A percentile compares a stretch with the other conserved stretches of the same genome.
These are phyloP conservation scores for Phenganax stokvisi DNA, from an alignment of 92 coral and sea anemone species.

Conservation along the genomic window DNA sequence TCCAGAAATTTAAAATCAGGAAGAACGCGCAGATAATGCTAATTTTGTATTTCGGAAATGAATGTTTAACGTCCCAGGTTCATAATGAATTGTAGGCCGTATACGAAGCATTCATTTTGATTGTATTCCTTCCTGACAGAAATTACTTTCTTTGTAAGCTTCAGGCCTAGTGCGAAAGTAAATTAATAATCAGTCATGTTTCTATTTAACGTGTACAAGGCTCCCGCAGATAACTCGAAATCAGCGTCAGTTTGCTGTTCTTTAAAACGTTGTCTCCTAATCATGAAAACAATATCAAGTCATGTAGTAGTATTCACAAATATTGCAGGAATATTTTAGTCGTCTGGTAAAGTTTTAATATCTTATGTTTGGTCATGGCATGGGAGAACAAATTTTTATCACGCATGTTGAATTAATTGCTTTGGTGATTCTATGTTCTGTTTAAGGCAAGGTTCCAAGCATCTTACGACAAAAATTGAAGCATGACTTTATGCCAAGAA, in stretches of 20 bases:
- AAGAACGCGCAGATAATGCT: not conserved
- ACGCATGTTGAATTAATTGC: too few relatives aligned
- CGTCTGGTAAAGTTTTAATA: too few relatives aligned
- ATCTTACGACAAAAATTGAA: too few relatives aligned
- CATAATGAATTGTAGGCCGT: not conserved
- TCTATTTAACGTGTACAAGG: constrained; percentile 9
- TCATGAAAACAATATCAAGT: not conserved
- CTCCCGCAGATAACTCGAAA: constrained; percentile 20
- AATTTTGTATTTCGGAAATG: constrained; percentile 15
- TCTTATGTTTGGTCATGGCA: too few relatives aligned
- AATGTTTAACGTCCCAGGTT: not conserved
- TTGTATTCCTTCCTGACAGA: not conserved
- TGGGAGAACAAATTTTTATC: too few relatives aligned
- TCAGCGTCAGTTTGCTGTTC: constrained; percentile 4
- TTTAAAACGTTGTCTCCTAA: constrained; percentile 7
- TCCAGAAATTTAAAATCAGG: not conserved
- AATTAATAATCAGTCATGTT: constrained; percentile 1
- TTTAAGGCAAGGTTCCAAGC: too few relatives aligned
- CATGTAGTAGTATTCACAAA: too few relatives aligned
- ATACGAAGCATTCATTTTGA: not conserved
- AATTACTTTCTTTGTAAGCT: not conserved
- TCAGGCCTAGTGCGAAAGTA: constrained; percentile 3
- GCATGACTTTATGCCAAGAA: too few relatives aligned
- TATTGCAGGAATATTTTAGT: too few relatives aligned
- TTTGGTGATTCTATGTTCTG: too few relatives aligned